phyloP scores from a whole-genome alignment of 2,797 vertebrate genomes.

The Halcyon leucocephala region DNA sequence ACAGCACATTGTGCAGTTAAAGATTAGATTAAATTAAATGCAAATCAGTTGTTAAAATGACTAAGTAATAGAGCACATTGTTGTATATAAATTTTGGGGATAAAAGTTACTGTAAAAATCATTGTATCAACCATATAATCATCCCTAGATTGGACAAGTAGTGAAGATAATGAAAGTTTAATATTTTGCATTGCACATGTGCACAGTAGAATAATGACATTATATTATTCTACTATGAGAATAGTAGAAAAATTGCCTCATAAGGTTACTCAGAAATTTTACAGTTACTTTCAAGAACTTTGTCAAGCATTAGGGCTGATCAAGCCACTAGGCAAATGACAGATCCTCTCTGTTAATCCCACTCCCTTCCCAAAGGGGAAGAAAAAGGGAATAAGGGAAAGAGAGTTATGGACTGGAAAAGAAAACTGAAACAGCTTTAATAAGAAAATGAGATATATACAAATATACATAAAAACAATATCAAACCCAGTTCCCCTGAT shows the following conservation, averaged over 20 bases:
- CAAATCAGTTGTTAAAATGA: slow-evolving; percentile 24
- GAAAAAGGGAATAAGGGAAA: neutral
- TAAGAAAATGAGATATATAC: neutral
- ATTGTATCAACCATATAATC: neutral
- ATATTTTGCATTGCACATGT: neutral
- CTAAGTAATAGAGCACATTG: neutral
- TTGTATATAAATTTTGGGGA: neutral
- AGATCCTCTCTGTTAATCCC: neutral
- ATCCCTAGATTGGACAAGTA: neutral
- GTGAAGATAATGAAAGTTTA: neutral
- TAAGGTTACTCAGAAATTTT: neutral
- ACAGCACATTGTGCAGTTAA: slow-evolving; percentile 13
- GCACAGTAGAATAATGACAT: neutral
- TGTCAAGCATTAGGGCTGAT: neutral
- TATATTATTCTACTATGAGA: neutral
- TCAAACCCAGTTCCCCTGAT: neutral
- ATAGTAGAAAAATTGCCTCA: neutral
- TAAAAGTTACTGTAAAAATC: neutral
- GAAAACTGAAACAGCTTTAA: neutral
- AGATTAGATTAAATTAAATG: slow-evolving; percentile 51
- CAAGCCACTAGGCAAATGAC: neutral
- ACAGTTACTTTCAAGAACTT: neutral
- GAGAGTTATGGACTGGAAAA: neutral
- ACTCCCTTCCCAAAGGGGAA: neutral
- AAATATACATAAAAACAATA: neutral